Percentiles rank a stretch among this genome's conserved stretches.
Evolutionary conservation across 2,113 vertebrate genomes (phyloP).

Genomic region (Euleptes europaea): DNA sequence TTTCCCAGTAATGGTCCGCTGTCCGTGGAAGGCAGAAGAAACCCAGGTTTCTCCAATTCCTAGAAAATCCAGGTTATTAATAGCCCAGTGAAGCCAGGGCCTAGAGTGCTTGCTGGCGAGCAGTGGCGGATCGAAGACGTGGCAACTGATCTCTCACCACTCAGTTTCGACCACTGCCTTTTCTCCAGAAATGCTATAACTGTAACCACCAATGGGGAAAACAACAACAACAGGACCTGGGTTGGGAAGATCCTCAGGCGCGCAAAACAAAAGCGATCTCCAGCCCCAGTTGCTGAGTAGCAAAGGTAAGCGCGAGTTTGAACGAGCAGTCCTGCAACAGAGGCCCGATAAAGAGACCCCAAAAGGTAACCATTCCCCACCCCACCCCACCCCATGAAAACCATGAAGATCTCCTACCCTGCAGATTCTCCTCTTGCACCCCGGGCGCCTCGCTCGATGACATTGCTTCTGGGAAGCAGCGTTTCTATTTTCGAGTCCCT

Average conservation of each 20-base stretch:
- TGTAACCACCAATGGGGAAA: neutral
- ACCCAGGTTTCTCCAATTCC: too few species aligned
- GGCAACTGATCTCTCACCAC: neutral
- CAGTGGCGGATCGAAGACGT: too few species aligned
- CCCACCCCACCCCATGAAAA: neutral
- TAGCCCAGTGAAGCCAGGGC: neutral
- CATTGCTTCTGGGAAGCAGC: slow-evolving; percentile 38
- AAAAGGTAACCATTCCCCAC: neutral
- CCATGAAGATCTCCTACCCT: slow-evolving; percentile 62
- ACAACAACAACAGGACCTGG: rapidly evolving
- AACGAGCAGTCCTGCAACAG: too few species aligned
- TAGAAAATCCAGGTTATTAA: neutral
- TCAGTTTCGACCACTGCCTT: neutral
- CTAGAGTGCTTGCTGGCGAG: neutral
- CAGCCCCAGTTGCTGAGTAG: neutral
- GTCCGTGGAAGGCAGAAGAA: too few species aligned
- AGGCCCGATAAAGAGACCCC: neutral
- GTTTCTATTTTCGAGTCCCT: neutral
- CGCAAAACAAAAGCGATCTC: neutral
- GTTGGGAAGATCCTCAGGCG: too few species aligned
- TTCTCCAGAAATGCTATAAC: neutral
- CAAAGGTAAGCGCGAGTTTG: too few species aligned
- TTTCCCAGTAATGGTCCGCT: neutral
- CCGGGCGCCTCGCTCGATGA: slow-evolving; percentile 51
- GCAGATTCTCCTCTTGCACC: slow-evolving; percentile 73